Evolutionary conservation across 2,113 vertebrate species (phyloP).

Genomic region (Piaya cayana): DNA sequence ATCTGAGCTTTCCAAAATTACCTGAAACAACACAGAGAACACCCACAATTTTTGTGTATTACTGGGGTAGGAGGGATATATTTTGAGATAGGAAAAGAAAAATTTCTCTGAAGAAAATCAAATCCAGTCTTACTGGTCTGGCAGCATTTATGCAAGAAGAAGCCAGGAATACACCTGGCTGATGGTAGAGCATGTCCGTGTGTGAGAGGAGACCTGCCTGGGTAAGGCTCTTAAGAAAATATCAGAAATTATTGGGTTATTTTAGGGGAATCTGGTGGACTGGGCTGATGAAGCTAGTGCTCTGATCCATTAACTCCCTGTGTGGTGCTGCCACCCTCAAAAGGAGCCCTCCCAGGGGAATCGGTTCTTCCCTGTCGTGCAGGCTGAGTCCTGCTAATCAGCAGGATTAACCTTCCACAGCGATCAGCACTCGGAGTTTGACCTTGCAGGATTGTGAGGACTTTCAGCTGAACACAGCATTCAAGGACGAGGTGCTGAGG

Average conservation of each 20-base stretch:
- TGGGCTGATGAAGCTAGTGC: neutral
- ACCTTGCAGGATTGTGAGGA: neutral
- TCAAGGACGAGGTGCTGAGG: too few relatives aligned
- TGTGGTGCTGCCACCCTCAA: rapidly evolving
- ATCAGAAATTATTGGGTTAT: rapidly evolving
- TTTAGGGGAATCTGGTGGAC: neutral
- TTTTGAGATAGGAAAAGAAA: neutral
- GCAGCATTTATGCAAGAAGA: neutral
- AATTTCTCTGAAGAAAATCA: neutral
- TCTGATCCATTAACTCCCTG: neutral
- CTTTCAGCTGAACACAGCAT: too few relatives aligned
- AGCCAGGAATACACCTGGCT: neutral
- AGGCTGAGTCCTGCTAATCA: neutral
- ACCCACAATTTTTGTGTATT: neutral
- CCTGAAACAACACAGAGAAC: neutral
- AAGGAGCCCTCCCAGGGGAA: neutral
- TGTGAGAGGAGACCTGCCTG: neutral
- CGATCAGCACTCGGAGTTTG: neutral
- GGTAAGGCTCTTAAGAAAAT: neutral
- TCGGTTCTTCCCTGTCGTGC: rapidly evolving
- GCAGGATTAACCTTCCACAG: neutral
- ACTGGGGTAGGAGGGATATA: neutral
- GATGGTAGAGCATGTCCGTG: neutral
- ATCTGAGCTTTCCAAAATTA: neutral
- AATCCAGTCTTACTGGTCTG: slow-evolving; percentile 8